phyloP scores from a whole-genome alignment of 2,797 vertebrate species.

The Ataeniobius toweri region DNA sequence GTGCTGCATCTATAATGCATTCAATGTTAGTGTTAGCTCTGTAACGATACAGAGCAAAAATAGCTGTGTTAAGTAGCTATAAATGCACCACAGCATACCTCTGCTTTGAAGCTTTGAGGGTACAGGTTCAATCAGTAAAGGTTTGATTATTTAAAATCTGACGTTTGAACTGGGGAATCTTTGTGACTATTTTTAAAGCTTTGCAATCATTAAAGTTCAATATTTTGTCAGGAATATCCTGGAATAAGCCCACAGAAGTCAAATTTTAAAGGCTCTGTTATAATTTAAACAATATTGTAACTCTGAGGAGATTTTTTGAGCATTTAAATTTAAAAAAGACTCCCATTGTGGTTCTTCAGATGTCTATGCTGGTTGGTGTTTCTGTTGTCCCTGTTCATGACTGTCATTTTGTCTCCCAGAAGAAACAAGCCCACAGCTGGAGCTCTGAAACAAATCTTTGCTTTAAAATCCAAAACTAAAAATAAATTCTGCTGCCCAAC shows the following conservation, averaged over 20 bases:
- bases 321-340: slow-evolving; percentile 6
- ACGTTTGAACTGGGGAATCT: background rate
- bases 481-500: slow-evolving; percentile 20
- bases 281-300: background rate
- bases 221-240: background rate
- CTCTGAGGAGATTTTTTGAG: background rate
- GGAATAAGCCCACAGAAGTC: background rate
- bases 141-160: background rate
- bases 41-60: background rate
- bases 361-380: background rate
- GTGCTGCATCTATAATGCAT: slow-evolving; percentile 1
- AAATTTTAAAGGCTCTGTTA: background rate
- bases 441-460: slow-evolving; percentile 27
- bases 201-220: background rate
- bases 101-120: background rate
- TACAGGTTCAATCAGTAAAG: background rate
- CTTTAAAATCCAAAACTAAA: slow-evolving; percentile 25
- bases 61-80: background rate
- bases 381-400: slow-evolving; percentile 14
- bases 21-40: slow-evolving; percentile 5
- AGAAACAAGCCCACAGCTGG: slow-evolving; percentile 17
- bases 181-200: background rate
- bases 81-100: background rate
- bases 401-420: slow-evolving; percentile 29
- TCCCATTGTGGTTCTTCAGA: background rate